Evolutionary conservation across 2,888 invertebrate species (phyloP).

Genomic region (Dione juno): DNA sequence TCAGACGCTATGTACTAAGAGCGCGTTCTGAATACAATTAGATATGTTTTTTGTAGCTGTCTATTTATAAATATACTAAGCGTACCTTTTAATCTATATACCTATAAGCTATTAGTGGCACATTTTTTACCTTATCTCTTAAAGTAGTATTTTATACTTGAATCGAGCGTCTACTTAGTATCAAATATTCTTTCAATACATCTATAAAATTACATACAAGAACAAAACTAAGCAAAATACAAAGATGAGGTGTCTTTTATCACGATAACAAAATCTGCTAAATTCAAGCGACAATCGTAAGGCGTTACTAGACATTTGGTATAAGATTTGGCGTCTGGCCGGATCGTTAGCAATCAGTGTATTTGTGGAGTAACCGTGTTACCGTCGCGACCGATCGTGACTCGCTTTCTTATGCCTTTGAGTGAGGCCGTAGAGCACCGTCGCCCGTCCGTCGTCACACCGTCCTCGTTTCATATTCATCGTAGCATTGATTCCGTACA

Average conservation of each 20-base stretch:
- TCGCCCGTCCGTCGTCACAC: conserved; percentile 33
- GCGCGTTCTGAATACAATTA: conserved; percentile 11
- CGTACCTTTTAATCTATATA: background rate
- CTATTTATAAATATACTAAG: background rate
- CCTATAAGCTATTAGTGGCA: too few relatives aligned
- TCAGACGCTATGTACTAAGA: conserved; percentile 1
- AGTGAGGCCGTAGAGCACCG: conserved; percentile 1
- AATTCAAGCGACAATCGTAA: conserved; percentile 22
- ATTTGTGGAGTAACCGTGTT: conserved; percentile 67
- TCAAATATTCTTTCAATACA: background rate
- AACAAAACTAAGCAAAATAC: background rate
- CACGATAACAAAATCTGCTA: background rate
- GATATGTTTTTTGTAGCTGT: background rate
- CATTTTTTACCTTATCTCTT: too few relatives aligned
- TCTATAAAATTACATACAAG: background rate
- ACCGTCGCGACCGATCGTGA: conserved; percentile 63
- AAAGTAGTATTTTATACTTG: too few relatives aligned
- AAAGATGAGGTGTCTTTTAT: background rate
- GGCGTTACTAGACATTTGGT: conserved; percentile 49
- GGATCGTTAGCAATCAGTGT: conserved; percentile 69
- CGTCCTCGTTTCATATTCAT: conserved; percentile 51
- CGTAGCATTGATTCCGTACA: conserved; percentile 45
- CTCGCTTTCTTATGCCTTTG: conserved; percentile 60
- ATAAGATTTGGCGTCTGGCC: conserved; percentile 59
- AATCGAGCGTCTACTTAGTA: too few relatives aligned